A percentile compares a stretch with the other conserved stretches of the same genome.
phyloP scores from a whole-genome alignment of 2,888 invertebrate species.

The Platynereis dumerilii region DNA sequence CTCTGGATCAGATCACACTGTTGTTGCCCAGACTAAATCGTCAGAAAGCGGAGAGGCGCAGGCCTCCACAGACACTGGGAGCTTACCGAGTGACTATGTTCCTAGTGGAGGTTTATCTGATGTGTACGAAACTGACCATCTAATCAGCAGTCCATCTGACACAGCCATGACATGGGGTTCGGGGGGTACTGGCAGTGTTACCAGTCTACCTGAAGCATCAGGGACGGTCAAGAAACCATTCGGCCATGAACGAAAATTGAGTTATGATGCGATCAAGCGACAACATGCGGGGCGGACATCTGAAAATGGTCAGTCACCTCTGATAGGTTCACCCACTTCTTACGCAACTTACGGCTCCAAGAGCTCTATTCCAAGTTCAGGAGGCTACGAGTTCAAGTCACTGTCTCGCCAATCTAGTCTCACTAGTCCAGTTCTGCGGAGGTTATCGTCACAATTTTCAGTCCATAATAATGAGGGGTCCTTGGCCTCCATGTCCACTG shows the following conservation, averaged over 20 bases:
- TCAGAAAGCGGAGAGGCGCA: not conserved
- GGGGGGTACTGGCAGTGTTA: conserved; percentile 24
- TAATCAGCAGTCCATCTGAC: conserved; percentile 31
- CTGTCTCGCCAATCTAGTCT: conserved; percentile 34
- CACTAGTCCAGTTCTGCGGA: conserved; percentile 35
- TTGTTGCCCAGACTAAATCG: conserved; percentile 1
- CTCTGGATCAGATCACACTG: not conserved
- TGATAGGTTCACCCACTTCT: not conserved
- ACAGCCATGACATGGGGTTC: conserved; percentile 17
- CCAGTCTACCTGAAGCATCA: conserved; percentile 25
- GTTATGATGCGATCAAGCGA: conserved; percentile 25
- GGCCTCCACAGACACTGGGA: not conserved
- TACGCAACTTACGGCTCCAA: conserved; percentile 4
- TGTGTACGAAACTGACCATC: conserved; percentile 37
- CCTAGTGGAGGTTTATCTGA: conserved; percentile 36
- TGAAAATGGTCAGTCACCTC: not conserved
- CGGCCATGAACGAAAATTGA: conserved; percentile 32
- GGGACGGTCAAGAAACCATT: not conserved
- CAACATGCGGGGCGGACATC: not conserved
- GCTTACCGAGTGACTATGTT: conserved; percentile 28
- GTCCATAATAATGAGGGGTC: conserved; percentile 32
- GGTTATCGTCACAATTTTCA: conserved; percentile 36
- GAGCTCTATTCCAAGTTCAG: conserved; percentile 15
- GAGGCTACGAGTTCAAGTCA: not conserved
- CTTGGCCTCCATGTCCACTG: conserved; percentile 32